Conservation (phyloP, 1,140 invertebrate species). For the Orius laevigatus region DNA sequence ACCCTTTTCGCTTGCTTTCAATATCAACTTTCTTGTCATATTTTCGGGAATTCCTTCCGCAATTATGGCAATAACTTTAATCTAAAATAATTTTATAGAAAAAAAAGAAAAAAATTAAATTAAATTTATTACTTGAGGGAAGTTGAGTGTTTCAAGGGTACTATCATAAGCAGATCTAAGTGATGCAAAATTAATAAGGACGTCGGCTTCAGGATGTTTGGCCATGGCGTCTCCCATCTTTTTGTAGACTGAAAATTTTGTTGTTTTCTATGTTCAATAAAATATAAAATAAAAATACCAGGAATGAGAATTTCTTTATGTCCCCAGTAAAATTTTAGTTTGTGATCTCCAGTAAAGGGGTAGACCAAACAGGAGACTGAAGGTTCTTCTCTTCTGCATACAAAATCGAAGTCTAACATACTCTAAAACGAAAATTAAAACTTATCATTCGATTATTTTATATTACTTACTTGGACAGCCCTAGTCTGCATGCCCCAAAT, state of each 20-base stretch:
- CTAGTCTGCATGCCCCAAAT: slow-evolving; percentile 98
- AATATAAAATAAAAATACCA: slow-evolving; percentile 24
- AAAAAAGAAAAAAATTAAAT: slow-evolving; percentile 6
- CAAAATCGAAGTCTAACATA: slow-evolving; percentile 99
- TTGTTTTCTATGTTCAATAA: slow-evolving; percentile 19
- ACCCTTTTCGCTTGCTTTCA: slow-evolving; percentile 62
- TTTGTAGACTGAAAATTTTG: slow-evolving; percentile 67
- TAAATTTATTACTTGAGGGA: slow-evolving; percentile 49
- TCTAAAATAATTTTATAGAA: slow-evolving; percentile 33
- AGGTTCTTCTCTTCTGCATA: slow-evolving; percentile 75
- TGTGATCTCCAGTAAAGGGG: slow-evolving; percentile 96
- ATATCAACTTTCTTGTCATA: slow-evolving; percentile 87
- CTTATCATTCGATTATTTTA: background rate
- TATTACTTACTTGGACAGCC: slow-evolving; percentile 60
- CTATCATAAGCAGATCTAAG: slow-evolving; percentile 94
- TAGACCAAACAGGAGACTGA: slow-evolving; percentile 93
- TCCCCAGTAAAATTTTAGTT: slow-evolving; percentile 99
- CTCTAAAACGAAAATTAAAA: slow-evolving; percentile 27
- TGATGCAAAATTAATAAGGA: slow-evolving; percentile 97
- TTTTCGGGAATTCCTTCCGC: slow-evolving; percentile 99
- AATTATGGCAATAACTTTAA: slow-evolving; percentile 94
- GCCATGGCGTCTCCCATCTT: slow-evolving; percentile 93
- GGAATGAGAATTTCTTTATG: slow-evolving; percentile 94
- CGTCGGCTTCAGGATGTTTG: slow-evolving; percentile 88
- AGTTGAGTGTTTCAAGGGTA: slow-evolving; percentile 83